Evolutionary conservation across 2,113 vertebrate species (phyloP), one percentile per base, ranked within the genome.

Genomic region (Pomatorhinus ruficollis): DNA sequence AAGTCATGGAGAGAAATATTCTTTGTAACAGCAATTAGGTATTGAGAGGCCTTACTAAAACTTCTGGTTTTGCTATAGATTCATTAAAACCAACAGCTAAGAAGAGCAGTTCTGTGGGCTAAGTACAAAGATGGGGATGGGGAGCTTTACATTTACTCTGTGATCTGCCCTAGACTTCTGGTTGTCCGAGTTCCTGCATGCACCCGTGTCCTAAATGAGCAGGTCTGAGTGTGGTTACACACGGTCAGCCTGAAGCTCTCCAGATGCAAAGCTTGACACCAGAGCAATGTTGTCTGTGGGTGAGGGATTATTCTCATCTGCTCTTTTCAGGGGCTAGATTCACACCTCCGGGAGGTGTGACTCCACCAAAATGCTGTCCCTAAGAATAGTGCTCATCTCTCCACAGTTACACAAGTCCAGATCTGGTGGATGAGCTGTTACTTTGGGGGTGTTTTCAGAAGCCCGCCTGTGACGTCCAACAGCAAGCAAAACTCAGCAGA

Each of bases 271-370:
- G 35, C 24, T 77, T 90, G 88, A 96, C 76, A 96, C 3, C 2
- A 90, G 71, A 93, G 82, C 60, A 89, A 10, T 14, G 1, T 31
- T n/a, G 57, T 79, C 79, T 83, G 92, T 93, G 82, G 81, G 93
- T 72, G 88, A 94, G 20, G 42, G 90, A 93, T 94, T 96, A 95
- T 94, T 91, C 93, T 96, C 85, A 97, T 96, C 95, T 96, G 95
- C 93, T 96, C 90, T 95, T 96, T 95, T 96, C 90, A 95, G 85
- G 85, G 95, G 79, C 90, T 93, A 63, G 87, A 93, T 95, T 97
- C 90, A 93, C 92, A 94, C 95, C 90, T 94, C 47, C 35, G 11
- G 68, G 66, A 94, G 90, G 95, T 94, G 87, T 81, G 95, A 96
- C 93, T 95, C 90, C 90, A 91, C 81, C 35, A 1, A 96, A 93